These are phyloP conservation scores for Gasterosteus aculeatus DNA, from an alignment of 2,113 vertebrate species.

Conservation along the genomic window DNA sequence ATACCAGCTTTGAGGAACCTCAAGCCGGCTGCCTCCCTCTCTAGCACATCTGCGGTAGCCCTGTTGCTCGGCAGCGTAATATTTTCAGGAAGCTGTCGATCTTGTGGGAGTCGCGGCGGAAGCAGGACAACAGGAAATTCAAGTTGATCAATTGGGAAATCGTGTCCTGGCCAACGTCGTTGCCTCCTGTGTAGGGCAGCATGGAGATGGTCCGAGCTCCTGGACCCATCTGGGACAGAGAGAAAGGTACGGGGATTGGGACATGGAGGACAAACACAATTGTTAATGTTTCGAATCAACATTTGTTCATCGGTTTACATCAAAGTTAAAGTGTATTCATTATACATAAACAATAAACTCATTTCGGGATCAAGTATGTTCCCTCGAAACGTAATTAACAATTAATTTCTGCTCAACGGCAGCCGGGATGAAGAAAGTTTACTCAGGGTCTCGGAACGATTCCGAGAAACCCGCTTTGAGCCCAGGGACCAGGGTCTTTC, in stretches of 20 bases:
- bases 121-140: constrained; percentile 83
- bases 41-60: constrained; percentile 76
- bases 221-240: constrained; percentile 74
- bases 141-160: constrained; percentile 76
- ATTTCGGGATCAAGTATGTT: no score
- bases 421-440: no score
- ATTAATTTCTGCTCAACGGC: no score
- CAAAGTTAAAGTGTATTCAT: no score
- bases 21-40: background rate
- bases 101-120: constrained; percentile 84
- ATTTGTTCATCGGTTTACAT: no score
- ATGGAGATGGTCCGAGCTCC: constrained; percentile 67
- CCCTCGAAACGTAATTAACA: no score
- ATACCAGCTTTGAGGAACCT: background rate
- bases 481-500: no score
- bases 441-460: no score
- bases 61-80: constrained; percentile 77
- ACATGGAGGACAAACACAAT: background rate
- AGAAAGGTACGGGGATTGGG: background rate
- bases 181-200: constrained; percentile 70
- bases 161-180: constrained; percentile 72
- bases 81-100: constrained; percentile 86
- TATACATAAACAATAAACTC: no score
- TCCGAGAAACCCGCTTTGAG: no score
- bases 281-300: no score